These are phyloP conservation scores for Osmerus mordax DNA, from an alignment of 2,113 vertebrate genomes.

Conservation along the genomic window DNA sequence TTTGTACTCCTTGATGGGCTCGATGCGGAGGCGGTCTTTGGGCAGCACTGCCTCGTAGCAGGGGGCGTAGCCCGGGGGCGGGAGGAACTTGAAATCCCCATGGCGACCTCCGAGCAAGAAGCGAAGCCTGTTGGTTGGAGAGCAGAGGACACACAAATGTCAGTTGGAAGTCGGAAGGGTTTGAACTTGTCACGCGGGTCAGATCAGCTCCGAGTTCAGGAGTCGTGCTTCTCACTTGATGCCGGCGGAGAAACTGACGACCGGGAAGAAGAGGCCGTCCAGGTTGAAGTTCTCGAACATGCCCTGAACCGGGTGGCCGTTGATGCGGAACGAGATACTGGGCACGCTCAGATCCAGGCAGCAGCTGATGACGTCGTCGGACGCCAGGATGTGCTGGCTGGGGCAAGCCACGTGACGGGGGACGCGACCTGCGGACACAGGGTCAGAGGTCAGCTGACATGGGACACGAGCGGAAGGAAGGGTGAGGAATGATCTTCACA, in stretches of 20 bases:
- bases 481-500: no score
- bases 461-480: no score
- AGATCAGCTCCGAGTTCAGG: background rate
- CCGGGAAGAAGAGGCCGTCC: slow-evolving; percentile 88
- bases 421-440: slow-evolving; percentile 76
- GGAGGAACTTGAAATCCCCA: slow-evolving; percentile 89
- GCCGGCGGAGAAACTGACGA: slow-evolving; percentile 87
- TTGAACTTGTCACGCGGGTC: background rate
- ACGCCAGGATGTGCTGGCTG: slow-evolving; percentile 76
- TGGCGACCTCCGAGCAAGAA: slow-evolving; percentile 90
- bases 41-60: slow-evolving; percentile 87
- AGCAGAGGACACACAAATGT: background rate
- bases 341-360: slow-evolving; percentile 88
- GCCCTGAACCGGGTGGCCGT: slow-evolving; percentile 88
- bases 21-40: slow-evolving; percentile 81
- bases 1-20: slow-evolving; percentile 90
- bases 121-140: slow-evolving; percentile 67
- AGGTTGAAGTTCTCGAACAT: slow-evolving; percentile 93
- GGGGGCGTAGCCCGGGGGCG: slow-evolving; percentile 86
- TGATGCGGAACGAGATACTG: slow-evolving; percentile 90
- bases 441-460: background rate
- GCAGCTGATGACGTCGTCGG: slow-evolving; percentile 89
- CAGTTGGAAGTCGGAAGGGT: background rate
- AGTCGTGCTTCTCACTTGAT: slow-evolving; percentile 71
- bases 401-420: slow-evolving; percentile 77